Conservation (phyloP, 1,140 invertebrate species). For the Andricus grossulariae region DNA sequence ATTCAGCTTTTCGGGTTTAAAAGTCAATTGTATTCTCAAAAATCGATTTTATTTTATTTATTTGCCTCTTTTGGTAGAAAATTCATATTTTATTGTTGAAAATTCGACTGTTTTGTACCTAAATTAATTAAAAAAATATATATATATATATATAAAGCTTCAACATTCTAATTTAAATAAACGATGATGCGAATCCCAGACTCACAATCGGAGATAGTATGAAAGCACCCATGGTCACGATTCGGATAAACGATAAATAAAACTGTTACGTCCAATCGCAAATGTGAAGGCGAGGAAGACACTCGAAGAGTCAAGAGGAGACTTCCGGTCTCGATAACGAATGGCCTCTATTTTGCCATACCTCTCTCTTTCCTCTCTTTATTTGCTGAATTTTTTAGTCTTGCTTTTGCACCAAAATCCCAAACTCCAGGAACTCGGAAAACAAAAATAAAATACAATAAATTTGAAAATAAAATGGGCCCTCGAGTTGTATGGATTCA, state of each 20-base stretch:
- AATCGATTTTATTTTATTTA: too few species aligned
- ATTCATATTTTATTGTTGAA: too few species aligned
- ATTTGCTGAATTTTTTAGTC: background rate
- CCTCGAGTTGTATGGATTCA: background rate
- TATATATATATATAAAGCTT: too few species aligned
- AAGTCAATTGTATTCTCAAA: too few species aligned
- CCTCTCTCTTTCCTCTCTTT: background rate
- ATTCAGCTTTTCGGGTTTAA: too few species aligned
- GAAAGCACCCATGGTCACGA: background rate
- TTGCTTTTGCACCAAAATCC: background rate
- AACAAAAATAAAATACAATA: background rate
- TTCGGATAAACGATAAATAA: slow-evolving; percentile 18
- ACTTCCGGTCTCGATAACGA: slow-evolving; percentile 52
- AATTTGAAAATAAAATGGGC: background rate
- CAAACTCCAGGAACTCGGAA: background rate
- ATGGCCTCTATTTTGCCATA: background rate
- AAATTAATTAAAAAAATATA: too few species aligned
- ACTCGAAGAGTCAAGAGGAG: slow-evolving; percentile 51
- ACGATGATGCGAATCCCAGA: too few species aligned
- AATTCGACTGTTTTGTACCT: too few species aligned
- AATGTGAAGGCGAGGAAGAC: slow-evolving; percentile 20
- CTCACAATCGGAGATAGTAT: too few species aligned
- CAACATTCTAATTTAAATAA: too few species aligned
- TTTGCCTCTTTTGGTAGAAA: too few species aligned
- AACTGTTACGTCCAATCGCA: background rate